These are phyloP conservation scores for Bacillus rossius DNA, from an alignment of 1,140 invertebrate genomes.

Conservation along the genomic window DNA sequence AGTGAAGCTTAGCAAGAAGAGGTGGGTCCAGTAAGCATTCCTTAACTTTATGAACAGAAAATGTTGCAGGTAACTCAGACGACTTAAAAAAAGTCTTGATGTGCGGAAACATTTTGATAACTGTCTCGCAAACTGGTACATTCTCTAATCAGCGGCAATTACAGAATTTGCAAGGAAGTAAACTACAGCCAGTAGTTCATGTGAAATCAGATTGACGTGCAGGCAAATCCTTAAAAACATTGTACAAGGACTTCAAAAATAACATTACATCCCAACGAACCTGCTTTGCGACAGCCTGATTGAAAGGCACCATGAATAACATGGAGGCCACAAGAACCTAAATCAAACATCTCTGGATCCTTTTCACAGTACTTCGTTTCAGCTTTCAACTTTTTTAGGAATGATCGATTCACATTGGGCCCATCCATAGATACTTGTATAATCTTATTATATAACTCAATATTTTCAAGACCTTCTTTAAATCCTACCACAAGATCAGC, in stretches of 20 bases:
- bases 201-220: slow-evolving; percentile 14
- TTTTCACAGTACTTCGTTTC: too few relatives aligned
- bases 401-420: slow-evolving; percentile 21
- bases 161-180: slow-evolving; percentile 21
- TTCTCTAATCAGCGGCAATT: slow-evolving; percentile 17
- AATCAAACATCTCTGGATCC: slow-evolving; percentile 14
- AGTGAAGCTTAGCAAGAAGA: too few relatives aligned
- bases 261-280: slow-evolving; percentile 11
- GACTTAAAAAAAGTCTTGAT: slow-evolving; percentile 8
- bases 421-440: slow-evolving; percentile 13
- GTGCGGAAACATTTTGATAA: background rate
- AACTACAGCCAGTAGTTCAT: slow-evolving; percentile 1
- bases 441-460: slow-evolving; percentile 7
- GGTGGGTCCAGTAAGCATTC: too few relatives aligned
- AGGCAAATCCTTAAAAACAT: slow-evolving; percentile 18
- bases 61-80: background rate
- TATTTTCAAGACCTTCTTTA: slow-evolving; percentile 1
- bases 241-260: slow-evolving; percentile 12
- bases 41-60: too few relatives aligned
- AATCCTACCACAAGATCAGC: slow-evolving; percentile 18
- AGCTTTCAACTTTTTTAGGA: background rate
- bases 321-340: slow-evolving; percentile 24
- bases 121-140: slow-evolving; percentile 5
- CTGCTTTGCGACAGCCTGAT: slow-evolving; percentile 11
- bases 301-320: slow-evolving; percentile 20